Base-by-base conservation (phyloP, 2,888 invertebrate genomes). In the Drosophila buzzatii region DNA sequence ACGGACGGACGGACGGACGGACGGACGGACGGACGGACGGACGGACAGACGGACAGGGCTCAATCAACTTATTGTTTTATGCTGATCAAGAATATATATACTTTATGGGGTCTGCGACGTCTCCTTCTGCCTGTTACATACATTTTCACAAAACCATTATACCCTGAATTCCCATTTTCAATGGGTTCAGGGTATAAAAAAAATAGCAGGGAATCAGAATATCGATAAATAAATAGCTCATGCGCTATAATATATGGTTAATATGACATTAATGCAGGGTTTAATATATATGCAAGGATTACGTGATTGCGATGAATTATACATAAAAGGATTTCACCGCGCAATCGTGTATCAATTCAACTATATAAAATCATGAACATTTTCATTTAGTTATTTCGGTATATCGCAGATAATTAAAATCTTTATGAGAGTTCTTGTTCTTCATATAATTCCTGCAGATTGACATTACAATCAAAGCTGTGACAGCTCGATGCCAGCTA, bases 401-500 rank as follows among this genome's bases (percentile, higher is more conserved):
- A 6, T 16, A 37, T 33, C 12, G 1, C 1, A 27, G 18, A 18
- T 18, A 23, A 49, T n/a, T 52, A 39, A 44, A 53, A 64, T 64
- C 61, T 47, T 61, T 53, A 60, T 68, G 49, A 44, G 60, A 61
- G 59, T 70, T 65, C 39, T 9, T 42, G 51, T 56, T 53, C 59
- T 61, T 35, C 53, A 39, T 70, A 70, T 87, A 74, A 70, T 67
- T 85, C 67, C 55, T 37, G 45, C 53, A 58, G 61, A 67, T 55
- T 63, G 65, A 49, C 41, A 69, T 60, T 33, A 62, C 78, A 78
- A 87, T 69, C 70, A 73, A 84, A 89, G 74, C 65, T 81, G 84
- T 70, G 88, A 69, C 85, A 74, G 78, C 55, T 52, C 20, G 35
- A 37, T 44, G 49, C 55, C 35, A 70, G 73, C 63, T 86, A 70